Conservation (phyloP, 2,797 vertebrate species). For the Garrulus glandarius region DNA sequence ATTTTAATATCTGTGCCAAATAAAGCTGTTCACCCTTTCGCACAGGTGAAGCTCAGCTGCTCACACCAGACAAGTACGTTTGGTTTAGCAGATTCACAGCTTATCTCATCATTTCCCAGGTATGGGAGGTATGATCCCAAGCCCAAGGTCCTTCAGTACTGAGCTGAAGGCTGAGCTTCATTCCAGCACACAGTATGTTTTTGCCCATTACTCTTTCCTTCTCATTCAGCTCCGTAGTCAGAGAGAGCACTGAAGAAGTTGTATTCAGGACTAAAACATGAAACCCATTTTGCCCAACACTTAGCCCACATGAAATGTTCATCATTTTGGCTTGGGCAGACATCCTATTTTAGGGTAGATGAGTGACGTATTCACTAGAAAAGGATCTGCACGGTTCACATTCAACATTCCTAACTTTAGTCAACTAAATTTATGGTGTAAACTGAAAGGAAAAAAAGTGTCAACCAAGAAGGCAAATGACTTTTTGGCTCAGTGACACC, state of each 20-base stretch:
- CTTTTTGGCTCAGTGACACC: neutral
- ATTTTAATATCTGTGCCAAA: neutral
- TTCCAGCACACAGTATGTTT: neutral
- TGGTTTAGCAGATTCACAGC: neutral
- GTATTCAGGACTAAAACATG: neutral
- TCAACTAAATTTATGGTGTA: neutral
- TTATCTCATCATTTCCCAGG: neutral
- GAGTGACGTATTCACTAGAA: neutral
- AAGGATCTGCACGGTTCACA: neutral
- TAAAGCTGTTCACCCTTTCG: neutral
- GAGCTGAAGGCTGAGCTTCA: neutral
- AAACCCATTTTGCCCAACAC: neutral
- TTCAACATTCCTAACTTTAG: neutral
- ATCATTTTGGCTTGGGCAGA: neutral
- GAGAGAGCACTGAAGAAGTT: neutral
- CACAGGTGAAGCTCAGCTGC: neutral
- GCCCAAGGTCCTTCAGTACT: neutral
- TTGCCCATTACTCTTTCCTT: neutral
- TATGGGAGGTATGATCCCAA: neutral
- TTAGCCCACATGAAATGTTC: neutral
- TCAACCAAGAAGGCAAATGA: neutral
- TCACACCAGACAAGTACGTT: neutral
- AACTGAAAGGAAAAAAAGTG: neutral
- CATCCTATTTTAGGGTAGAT: neutral
- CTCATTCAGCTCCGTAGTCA: neutral